Percentiles rank a stretch among this genome's conserved stretches.
These are phyloP conservation scores for Genyomyrus donnyi DNA, from an alignment of 2,113 vertebrate species.

Conservation along the genomic window DNA sequence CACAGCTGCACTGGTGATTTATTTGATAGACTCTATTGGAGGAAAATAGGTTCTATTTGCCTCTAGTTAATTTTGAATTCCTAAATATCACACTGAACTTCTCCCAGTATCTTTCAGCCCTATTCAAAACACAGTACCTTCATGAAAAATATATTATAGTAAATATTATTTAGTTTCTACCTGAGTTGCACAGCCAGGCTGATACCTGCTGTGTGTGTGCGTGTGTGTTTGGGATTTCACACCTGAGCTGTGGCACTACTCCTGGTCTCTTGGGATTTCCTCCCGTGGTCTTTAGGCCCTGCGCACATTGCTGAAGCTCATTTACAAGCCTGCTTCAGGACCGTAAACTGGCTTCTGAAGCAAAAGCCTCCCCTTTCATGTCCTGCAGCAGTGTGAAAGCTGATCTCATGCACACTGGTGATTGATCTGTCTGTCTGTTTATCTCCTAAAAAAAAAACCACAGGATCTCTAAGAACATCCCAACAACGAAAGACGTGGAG, in stretches of 20 bases:
- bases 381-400: background rate
- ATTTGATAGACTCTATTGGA: background rate
- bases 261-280: background rate
- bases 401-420: background rate
- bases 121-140: background rate
- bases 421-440: background rate
- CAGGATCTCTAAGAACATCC: constrained; percentile 92
- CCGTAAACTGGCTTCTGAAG: background rate
- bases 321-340: background rate
- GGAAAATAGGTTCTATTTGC: background rate
- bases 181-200: background rate
- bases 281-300: background rate
- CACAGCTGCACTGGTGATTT: background rate
- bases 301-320: background rate
- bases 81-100: background rate
- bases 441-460: background rate
- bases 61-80: background rate
- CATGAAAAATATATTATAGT: background rate
- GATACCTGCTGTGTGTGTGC: background rate
- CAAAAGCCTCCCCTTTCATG: background rate
- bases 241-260: background rate
- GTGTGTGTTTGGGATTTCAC: background rate
- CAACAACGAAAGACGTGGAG: constrained; percentile 94
- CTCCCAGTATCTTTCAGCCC: background rate
- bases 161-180: background rate